phyloP scores from a whole-genome alignment of 2,888 invertebrate genomes.

The Ptychoptera albimana region DNA sequence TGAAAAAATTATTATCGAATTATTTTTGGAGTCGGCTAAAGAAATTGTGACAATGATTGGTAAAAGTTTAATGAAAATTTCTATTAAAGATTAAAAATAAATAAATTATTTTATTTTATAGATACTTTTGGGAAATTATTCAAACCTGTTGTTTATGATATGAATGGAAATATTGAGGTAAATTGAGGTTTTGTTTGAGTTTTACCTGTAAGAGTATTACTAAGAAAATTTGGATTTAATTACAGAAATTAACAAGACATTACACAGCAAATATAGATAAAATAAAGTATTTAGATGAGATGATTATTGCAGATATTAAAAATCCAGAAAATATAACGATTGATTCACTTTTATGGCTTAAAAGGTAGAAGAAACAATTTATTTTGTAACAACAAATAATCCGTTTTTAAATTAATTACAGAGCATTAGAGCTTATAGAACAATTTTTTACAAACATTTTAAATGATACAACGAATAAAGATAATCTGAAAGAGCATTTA shows the following conservation, averaged over 20 bases:
- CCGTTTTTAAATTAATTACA: not conserved
- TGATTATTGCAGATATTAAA: slow-evolving; percentile 43
- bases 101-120: slow-evolving; percentile 26
- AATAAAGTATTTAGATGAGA: slow-evolving; percentile 46
- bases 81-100: too few species aligned
- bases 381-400: too few species aligned
- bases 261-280: slow-evolving; percentile 36
- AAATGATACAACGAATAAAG: slow-evolving; percentile 22
- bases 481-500: slow-evolving; percentile 44
- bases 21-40: slow-evolving; percentile 44
- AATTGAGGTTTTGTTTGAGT: too few species aligned
- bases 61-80: slow-evolving; percentile 26
- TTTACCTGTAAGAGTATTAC: too few species aligned
- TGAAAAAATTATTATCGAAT: slow-evolving; percentile 40
- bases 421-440: slow-evolving; percentile 26
- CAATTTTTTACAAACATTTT: slow-evolving; percentile 26
- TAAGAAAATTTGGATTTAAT: too few species aligned
- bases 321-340: slow-evolving; percentile 35
- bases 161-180: slow-evolving; percentile 53
- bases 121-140: slow-evolving; percentile 59
- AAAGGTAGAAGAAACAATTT: slow-evolving; percentile 16
- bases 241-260: slow-evolving; percentile 39
- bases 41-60: slow-evolving; percentile 48
- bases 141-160: slow-evolving; percentile 56
- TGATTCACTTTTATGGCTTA: slow-evolving; percentile 57